Evolutionary conservation across 2,113 vertebrate species (phyloP).

Genomic region (Ia io): DNA sequence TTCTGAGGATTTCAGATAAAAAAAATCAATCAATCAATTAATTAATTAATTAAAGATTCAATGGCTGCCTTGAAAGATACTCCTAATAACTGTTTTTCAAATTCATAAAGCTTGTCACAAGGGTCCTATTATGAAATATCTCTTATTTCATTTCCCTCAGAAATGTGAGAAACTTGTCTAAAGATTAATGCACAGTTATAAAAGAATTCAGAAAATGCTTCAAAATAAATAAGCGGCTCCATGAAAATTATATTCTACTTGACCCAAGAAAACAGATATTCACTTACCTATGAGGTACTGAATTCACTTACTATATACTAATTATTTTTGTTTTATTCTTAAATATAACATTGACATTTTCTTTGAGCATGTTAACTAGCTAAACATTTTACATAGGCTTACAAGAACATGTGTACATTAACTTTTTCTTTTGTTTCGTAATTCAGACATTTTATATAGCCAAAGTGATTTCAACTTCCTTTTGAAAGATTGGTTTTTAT

Average conservation of each 20-base stretch:
- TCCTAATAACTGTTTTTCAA: background rate
- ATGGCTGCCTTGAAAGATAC: conserved; percentile 8
- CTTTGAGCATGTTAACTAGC: background rate
- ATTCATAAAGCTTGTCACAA: background rate
- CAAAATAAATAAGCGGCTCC: background rate
- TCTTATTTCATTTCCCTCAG: background rate
- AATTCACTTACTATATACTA: background rate
- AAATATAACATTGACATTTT: background rate
- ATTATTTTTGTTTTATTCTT: background rate
- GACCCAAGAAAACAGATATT: background rate
- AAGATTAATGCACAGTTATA: background rate
- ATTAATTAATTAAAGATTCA: background rate
- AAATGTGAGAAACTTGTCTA: background rate
- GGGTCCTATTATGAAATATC: background rate
- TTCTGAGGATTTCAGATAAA: background rate
- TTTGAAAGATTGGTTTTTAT: background rate
- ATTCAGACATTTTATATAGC: background rate
- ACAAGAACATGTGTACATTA: background rate
- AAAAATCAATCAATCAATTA: background rate
- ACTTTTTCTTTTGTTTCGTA: background rate
- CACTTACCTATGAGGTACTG: background rate
- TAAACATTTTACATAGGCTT: background rate
- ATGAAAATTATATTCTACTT: background rate
- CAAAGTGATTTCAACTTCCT: background rate
- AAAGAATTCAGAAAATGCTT: background rate